A percentile compares a stretch with the other conserved stretches of the same genome.
These are phyloP conservation scores for Quadriops clusia DNA, from an alignment of 2,888 invertebrate genomes.

Conservation along the genomic window DNA sequence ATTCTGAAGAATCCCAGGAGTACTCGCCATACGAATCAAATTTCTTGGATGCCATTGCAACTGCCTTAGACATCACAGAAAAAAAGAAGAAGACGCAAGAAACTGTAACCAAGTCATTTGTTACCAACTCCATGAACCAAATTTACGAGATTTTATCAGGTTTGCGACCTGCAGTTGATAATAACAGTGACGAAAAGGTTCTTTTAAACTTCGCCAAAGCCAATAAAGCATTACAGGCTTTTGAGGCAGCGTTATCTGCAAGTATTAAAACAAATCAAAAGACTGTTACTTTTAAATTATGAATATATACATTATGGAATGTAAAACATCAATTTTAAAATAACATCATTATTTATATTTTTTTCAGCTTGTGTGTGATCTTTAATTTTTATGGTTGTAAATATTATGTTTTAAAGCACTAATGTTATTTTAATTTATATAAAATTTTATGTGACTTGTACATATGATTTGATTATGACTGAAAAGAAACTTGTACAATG, in stretches of 20 bases:
- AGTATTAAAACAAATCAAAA: constrained; percentile 24
- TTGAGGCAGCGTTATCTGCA: constrained; percentile 29
- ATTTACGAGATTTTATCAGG: constrained; percentile 28
- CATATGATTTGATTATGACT: no score
- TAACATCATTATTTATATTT: neutral
- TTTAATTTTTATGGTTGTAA: no score
- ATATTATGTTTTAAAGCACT: no score
- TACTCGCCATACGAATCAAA: constrained; percentile 40
- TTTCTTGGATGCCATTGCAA: constrained; percentile 42
- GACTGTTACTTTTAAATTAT: constrained; percentile 29
- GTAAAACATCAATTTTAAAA: neutral
- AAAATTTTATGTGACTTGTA: no score
- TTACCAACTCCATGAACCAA: constrained; percentile 27
- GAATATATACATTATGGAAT: constrained; percentile 1
- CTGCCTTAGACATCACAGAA: constrained; percentile 27
- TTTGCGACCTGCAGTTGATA: constrained; percentile 27
- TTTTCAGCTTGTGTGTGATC: no score
- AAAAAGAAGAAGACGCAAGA: constrained; percentile 20
- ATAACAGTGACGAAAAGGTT: constrained; percentile 28
- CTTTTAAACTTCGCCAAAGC: constrained; percentile 31
- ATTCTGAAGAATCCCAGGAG: constrained; percentile 28
- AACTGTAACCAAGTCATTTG: constrained; percentile 25
- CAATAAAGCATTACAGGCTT: constrained; percentile 31
- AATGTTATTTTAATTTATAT: no score
- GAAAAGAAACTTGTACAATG: no score